These are phyloP conservation scores for Cheiracanthium punctorium DNA, from an alignment of 2,888 invertebrate species.

Conservation along the genomic window DNA sequence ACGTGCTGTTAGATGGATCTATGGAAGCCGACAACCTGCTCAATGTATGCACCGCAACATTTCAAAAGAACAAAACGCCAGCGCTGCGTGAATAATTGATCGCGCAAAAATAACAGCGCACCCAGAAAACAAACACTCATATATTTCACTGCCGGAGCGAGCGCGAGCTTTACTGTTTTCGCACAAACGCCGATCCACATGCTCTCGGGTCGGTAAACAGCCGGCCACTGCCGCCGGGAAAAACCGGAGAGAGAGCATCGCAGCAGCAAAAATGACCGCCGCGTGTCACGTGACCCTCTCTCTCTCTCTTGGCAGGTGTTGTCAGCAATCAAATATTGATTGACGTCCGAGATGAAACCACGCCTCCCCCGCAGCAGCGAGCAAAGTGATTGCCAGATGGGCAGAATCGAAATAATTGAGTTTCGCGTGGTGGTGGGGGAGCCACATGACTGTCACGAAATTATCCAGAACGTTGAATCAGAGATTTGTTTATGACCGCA, in stretches of 20 bases:
- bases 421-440: no score
- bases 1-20: background rate
- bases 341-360: slow-evolving; percentile 51
- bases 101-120: background rate
- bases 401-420: slow-evolving; percentile 31
- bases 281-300: slow-evolving; percentile 13
- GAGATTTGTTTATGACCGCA: no score
- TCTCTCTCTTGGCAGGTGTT: slow-evolving; percentile 47
- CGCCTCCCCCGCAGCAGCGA: no score
- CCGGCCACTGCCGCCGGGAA: background rate
- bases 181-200: background rate
- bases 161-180: background rate
- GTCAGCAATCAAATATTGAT: slow-evolving; percentile 64
- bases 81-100: background rate
- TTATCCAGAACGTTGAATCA: no score
- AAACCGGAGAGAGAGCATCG: background rate
- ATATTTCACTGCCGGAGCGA: no score
- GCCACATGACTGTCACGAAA: no score
- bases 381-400: slow-evolving; percentile 64
- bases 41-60: background rate
- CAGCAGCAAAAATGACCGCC: background rate
- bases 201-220: background rate
- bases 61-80: background rate
- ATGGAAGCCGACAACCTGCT: background rate
- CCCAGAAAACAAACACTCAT: background rate